Percentiles rank a stretch among this genome's conserved stretches.
These are phyloP conservation scores for Brachionus rubens DNA, from an alignment of 1,140 invertebrate genomes.

Conservation along the genomic window DNA sequence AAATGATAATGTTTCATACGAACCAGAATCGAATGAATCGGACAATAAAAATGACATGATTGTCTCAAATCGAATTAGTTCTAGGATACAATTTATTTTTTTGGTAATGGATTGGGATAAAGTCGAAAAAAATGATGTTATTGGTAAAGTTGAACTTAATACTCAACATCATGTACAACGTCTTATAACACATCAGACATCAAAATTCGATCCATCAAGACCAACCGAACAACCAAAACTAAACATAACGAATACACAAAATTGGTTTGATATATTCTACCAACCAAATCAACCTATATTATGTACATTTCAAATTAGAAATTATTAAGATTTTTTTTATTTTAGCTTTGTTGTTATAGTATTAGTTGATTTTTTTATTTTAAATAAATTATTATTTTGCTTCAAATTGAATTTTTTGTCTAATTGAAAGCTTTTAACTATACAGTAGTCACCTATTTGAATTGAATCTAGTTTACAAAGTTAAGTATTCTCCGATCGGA, in stretches of 20 bases:
- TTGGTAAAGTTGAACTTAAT: conserved; percentile 86
- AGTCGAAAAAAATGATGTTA: conserved; percentile 96
- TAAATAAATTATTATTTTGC: conserved; percentile 41
- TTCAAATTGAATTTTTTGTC: too few relatives aligned
- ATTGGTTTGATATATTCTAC: conserved; percentile 41
- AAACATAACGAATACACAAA: neutral
- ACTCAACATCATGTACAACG: conserved; percentile 51
- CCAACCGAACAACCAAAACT: neutral
- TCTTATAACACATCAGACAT: neutral
- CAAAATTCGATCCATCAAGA: neutral
- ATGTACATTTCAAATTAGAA: conserved; percentile 38
- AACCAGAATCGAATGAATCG: conserved; percentile 9
- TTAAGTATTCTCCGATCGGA: too few relatives aligned
- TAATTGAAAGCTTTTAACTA: too few relatives aligned
- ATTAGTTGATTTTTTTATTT: neutral
- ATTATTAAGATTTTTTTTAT: conserved; percentile 6
- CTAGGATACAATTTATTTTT: conserved; percentile 85
- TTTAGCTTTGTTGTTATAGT: neutral
- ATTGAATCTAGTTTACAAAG: too few relatives aligned
- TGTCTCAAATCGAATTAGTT: conserved; percentile 71
- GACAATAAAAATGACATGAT: neutral
- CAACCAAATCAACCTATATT: conserved; percentile 38
- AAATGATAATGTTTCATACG: neutral
- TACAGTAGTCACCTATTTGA: too few relatives aligned
- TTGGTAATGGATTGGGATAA: conserved; percentile 91